phyloP scores from a whole-genome alignment of 2,888 invertebrate species.

The Junonia oenone region DNA sequence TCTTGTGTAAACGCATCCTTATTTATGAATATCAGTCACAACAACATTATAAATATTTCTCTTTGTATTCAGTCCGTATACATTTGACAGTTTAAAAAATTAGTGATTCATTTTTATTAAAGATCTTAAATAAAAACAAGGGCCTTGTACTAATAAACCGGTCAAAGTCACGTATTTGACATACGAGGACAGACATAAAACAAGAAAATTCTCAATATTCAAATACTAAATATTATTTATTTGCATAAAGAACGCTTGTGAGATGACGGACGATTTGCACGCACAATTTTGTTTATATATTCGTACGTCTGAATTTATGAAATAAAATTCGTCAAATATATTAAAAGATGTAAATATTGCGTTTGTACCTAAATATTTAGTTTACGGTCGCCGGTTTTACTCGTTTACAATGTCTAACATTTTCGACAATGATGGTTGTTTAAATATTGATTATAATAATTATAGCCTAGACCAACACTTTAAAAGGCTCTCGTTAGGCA shows the following conservation, averaged over 20 bases:
- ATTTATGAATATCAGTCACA: background rate
- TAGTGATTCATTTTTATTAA: background rate
- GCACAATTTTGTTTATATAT: slow-evolving; percentile 18
- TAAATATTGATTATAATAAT: too few species aligned
- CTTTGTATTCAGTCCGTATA: background rate
- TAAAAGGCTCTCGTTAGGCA: too few species aligned
- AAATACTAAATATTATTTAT: slow-evolving; percentile 11
- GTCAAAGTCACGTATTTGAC: slow-evolving; percentile 6
- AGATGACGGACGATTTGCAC: slow-evolving; percentile 11
- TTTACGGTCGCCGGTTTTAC: too few species aligned
- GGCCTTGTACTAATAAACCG: slow-evolving; percentile 7
- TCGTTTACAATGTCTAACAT: too few species aligned
- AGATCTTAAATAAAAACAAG: background rate
- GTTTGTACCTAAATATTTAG: too few species aligned
- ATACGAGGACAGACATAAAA: background rate
- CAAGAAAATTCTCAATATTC: slow-evolving; percentile 1
- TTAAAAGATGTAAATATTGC: background rate
- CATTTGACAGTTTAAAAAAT: background rate
- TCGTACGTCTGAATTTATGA: slow-evolving; percentile 5
- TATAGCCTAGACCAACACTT: too few species aligned
- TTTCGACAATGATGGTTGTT: too few species aligned
- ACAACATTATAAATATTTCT: background rate
- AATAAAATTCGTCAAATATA: background rate
- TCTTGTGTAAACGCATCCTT: background rate
- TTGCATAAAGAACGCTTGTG: slow-evolving; percentile 9